Evolutionary conservation across 2,888 invertebrate genomes (phyloP).

Genomic region (Mesorhabditis sp.): DNA sequence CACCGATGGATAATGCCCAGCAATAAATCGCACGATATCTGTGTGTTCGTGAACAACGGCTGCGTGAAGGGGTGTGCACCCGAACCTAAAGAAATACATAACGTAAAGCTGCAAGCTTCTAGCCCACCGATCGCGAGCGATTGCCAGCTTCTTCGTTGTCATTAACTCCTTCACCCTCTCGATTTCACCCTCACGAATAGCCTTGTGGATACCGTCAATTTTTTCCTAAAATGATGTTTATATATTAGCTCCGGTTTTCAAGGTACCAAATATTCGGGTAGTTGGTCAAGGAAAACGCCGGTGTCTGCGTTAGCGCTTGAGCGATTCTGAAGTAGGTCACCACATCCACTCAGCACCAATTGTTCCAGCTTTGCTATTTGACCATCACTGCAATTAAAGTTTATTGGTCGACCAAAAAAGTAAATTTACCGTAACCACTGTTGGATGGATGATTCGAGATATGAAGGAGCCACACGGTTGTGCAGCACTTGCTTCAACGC

Average conservation of each 20-base stretch:
- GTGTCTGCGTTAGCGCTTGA: constrained; percentile 57
- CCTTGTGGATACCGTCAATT: constrained; percentile 80
- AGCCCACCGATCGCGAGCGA: constrained; percentile 71
- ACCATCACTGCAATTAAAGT: constrained; percentile 26
- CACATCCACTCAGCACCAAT: constrained; percentile 69
- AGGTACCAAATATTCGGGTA: constrained; percentile 41
- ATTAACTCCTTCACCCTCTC: constrained; percentile 74
- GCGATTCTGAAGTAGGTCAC: constrained; percentile 70
- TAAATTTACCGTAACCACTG: constrained; percentile 82
- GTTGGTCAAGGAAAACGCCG: constrained; percentile 39
- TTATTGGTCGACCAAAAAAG: constrained; percentile 67
- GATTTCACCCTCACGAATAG: constrained; percentile 78
- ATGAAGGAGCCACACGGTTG: constrained; percentile 57
- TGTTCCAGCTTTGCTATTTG: constrained; percentile 55
- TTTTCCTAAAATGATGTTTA: constrained; percentile 69
- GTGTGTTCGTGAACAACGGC: constrained; percentile 75
- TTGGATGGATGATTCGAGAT: constrained; percentile 67
- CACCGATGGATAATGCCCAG: constrained; percentile 71
- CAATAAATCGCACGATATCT: constrained; percentile 73
- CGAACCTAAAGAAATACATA: constrained; percentile 20
- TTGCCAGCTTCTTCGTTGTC: constrained; percentile 76
- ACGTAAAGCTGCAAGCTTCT: constrained; percentile 61
- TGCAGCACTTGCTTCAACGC: constrained; percentile 53
- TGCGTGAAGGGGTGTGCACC: constrained; percentile 71
- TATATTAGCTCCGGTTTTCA: neutral